Evolutionary conservation across 2,888 invertebrate species (phyloP), one percentile per base, ranked within the genome.

Genomic region (Hyposoter dolosus): DNA sequence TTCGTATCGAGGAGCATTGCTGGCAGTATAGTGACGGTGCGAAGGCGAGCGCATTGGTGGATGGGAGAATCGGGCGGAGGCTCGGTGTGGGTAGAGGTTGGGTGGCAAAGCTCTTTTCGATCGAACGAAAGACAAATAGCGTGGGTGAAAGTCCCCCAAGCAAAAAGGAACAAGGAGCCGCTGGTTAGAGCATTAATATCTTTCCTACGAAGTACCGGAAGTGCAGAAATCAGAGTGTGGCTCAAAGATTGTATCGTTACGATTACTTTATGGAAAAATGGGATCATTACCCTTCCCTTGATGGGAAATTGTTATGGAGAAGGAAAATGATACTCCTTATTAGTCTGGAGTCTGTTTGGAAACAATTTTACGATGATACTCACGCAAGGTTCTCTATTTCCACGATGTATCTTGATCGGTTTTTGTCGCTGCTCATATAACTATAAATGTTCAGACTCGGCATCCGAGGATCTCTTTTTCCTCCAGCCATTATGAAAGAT

Each of bases 101-200:
- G 71, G 65, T 45, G 50, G 56, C 80, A 69, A 68, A 82, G 82
- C 45, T 83, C 80, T 83, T 80, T 85, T 83, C 80, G 75, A 80
- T 83, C 76, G 83, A 83, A 83, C 76, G 71, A 83, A 85, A 85
- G 82, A 85, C 79, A 83, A 83, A 85, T 85, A 85, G 77, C 78
- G 74, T 47, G 74, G 76, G 66, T 72, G 81, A 84, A 82, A 82
- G 81, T 82, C 74, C 77, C 47, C 53, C 53, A 71, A 40, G 81
- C 47, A 72, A 81, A 84, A 81, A 72, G 77, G 50, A 74, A 35
- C 19, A 74, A 66, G 32, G 43, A 43, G 15, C 6, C 56, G 40
- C 23, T 69, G 76, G 65, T 72, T 45, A 35, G 65, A 50, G 77
- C 45, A 81, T 81, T 71, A 77, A 84, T 84, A 45, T 76, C 45